These are phyloP conservation scores for Hyles euphorbiae DNA, from an alignment of 1,140 invertebrate species.

Conservation along the genomic window DNA sequence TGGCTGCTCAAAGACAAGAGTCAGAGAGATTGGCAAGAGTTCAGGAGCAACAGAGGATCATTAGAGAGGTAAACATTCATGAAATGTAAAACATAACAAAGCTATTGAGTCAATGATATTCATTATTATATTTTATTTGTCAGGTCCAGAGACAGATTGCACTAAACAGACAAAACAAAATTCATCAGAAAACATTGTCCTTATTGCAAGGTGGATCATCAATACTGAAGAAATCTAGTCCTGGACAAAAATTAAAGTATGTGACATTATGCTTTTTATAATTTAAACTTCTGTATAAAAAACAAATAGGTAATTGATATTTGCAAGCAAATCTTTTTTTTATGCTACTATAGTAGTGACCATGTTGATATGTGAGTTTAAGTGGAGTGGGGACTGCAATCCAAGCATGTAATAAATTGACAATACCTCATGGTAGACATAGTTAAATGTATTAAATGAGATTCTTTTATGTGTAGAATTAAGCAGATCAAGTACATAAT, in stretches of 20 bases:
- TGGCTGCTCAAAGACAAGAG: constrained; percentile 95
- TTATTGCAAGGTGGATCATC: constrained; percentile 81
- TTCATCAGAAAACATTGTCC: constrained; percentile 81
- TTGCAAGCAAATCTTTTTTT: too few species aligned
- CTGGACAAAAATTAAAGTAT: constrained; percentile 69
- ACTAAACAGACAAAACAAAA: constrained; percentile 81
- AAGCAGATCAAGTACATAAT: not conserved
- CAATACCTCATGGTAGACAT: too few species aligned
- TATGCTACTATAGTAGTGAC: too few species aligned
- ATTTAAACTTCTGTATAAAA: too few species aligned
- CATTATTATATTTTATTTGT: constrained; percentile 10
- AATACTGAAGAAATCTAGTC: constrained; percentile 66
- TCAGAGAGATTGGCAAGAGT: constrained; percentile 90
- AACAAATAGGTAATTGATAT: too few species aligned
- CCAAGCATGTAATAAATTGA: too few species aligned
- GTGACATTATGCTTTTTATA: constrained; percentile 12
- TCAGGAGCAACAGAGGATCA: constrained; percentile 87
- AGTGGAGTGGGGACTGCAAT: too few species aligned
- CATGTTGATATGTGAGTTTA: too few species aligned
- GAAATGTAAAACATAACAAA: not conserved
- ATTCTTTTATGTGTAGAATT: not conserved
- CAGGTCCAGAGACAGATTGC: constrained; percentile 83
- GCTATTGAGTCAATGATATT: not conserved
- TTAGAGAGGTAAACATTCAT: constrained; percentile 77
- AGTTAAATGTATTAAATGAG: not conserved